phyloP scores from a whole-genome alignment of 1,140 invertebrate species.

The Eupristina koningsbergeri region DNA sequence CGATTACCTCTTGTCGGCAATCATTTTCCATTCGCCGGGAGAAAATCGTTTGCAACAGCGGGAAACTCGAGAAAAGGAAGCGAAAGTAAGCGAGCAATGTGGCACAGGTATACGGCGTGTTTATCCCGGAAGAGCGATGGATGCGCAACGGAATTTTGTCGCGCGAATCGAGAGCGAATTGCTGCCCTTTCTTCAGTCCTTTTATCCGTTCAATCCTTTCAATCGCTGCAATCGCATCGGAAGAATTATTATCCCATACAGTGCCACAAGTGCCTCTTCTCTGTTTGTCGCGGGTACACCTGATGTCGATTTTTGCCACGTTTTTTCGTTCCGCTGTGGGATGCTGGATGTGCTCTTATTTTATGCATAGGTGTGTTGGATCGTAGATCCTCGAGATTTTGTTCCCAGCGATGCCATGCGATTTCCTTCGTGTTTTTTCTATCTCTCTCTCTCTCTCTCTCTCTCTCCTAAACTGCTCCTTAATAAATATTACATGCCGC shows the following conservation, averaged over 20 bases:
- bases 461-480: neutral
- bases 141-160: neutral
- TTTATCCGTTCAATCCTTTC: neutral
- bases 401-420: neutral
- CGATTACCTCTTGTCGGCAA: slow-evolving; percentile 14
- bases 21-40: slow-evolving; percentile 24
- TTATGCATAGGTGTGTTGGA: slow-evolving; percentile 12
- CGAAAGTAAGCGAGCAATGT: neutral
- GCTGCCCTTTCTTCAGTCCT: neutral
- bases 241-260: slow-evolving; percentile 17
- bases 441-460: too few species aligned
- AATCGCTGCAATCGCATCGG: too few species aligned
- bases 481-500: slow-evolving; percentile 24
- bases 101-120: neutral
- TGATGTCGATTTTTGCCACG: neutral
- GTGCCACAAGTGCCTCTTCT: neutral
- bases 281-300: neutral
- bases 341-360: neutral
- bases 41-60: slow-evolving; percentile 7
- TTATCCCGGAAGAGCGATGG: neutral
- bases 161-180: slow-evolving; percentile 29
- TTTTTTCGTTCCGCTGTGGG: neutral
- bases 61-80: neutral
- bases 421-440: neutral
- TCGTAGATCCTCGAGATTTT: slow-evolving; percentile 1